Percentiles rank a stretch among this genome's conserved stretches.
phyloP scores from a whole-genome alignment of 2,113 vertebrate species.

The Pygoscelis antarcticus region DNA sequence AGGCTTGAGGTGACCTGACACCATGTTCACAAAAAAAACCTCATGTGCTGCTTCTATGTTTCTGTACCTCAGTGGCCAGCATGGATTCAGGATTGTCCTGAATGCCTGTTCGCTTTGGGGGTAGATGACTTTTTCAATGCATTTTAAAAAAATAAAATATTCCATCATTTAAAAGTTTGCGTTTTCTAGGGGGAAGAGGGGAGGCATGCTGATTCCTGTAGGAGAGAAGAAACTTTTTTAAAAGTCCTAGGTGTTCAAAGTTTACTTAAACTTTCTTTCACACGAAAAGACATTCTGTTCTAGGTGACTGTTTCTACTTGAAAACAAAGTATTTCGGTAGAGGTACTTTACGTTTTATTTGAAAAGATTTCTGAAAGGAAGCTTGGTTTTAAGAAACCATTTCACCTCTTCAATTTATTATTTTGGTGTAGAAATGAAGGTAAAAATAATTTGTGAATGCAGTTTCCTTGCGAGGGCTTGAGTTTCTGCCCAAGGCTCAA shows the following conservation, averaged over 20 bases:
- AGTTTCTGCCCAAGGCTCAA: slow-evolving; percentile 7
- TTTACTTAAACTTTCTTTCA: slow-evolving; percentile 17
- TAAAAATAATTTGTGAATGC: slow-evolving; percentile 34
- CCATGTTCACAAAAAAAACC: neutral
- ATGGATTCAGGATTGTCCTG: neutral
- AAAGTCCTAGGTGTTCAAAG: neutral
- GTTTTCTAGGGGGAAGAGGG: neutral
- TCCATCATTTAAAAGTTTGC: neutral
- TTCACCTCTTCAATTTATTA: neutral
- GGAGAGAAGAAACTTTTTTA: neutral
- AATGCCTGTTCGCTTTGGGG: neutral
- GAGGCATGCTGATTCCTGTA: neutral
- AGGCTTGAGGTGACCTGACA: neutral
- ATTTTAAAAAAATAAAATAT: neutral
- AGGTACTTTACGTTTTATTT: slow-evolving; percentile 2
- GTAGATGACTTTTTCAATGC: neutral
- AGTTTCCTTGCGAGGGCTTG: slow-evolving; percentile 19
- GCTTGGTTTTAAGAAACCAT: neutral
- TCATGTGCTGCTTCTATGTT: neutral
- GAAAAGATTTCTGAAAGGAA: slow-evolving; percentile 35
- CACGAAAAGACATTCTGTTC: neutral
- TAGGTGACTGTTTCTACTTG: neutral
- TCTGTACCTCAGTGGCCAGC: neutral
- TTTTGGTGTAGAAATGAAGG: neutral
- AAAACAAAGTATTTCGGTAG: slow-evolving; percentile 4